Evolutionary conservation across 1,140 invertebrate species (phyloP).

Genomic region (Brachionus paranguensis): DNA sequence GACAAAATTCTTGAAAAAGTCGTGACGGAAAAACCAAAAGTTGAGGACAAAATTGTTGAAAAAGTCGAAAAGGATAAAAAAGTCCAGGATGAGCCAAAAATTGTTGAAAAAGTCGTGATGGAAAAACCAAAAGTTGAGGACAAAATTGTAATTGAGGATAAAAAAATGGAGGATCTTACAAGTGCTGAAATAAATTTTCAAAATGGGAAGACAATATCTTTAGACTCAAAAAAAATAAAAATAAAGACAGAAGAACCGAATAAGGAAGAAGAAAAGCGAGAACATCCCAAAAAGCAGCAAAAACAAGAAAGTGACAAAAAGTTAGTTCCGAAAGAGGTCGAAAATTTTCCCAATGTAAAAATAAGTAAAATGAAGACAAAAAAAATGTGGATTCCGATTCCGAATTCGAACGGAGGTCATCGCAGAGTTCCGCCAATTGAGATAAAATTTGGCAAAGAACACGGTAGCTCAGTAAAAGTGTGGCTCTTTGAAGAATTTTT

Average conservation of each 20-base stretch:
- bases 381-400: slow-evolving; percentile 40
- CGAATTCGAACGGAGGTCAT: slow-evolving; percentile 45
- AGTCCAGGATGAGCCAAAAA: too few species aligned
- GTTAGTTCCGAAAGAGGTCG: not conserved
- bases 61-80: not conserved
- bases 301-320: not conserved
- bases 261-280: not conserved
- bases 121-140: not conserved
- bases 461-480: slow-evolving; percentile 47
- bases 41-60: not conserved
- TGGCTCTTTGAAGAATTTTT: slow-evolving; percentile 52
- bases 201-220: not conserved
- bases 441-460: slow-evolving; percentile 48
- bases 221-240: slow-evolving; percentile 19
- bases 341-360: not conserved
- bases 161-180: slow-evolving; percentile 14
- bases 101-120: too few species aligned
- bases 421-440: slow-evolving; percentile 44
- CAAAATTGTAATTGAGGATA: not conserved
- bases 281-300: not conserved
- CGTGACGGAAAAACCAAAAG: not conserved
- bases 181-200: slow-evolving; percentile 6
- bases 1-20: not conserved
- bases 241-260: not conserved
- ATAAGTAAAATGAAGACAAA: slow-evolving; percentile 37